Base-by-base conservation (phyloP, 2,888 invertebrate genomes). In the Leuctra nigra region DNA sequence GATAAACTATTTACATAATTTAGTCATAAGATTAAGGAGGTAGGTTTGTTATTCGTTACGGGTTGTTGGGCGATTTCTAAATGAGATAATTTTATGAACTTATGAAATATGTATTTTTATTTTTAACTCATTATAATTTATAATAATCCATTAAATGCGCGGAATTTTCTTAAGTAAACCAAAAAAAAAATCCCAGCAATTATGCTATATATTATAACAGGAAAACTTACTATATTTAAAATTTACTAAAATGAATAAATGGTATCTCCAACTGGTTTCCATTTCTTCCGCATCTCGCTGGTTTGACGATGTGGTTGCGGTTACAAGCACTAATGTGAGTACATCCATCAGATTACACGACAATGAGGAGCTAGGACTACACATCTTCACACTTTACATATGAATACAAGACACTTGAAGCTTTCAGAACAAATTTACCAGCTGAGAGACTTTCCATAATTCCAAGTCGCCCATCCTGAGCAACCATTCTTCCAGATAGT, bases 31-130 rank as follows among this genome's bases (percentile, higher is more conserved):
- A 47, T 47, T 47, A 47, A 47, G 25, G 13, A 47, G 14, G 47
- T 47, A 47, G 47, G 29, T 47, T 47, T 47, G 47, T 47, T 47
- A 47, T 25, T 47, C 47, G 47, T 47, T 29, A 47, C 25, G 47
- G 47, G 25, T 25, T 25, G 47, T 39, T 47, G 47, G 25, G 47
- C 47, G 47, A 47, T 47, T 47, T 25, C 25, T 3, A 47, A 47
- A 25, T 29, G 47, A 47, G 47, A 47, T 47, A 29, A 47, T 14
- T 47, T 47, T 47, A 24, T 47, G n/a, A 23, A 25, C 47, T 47
- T 47, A 47, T 47, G 47, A 47, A 47, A 47, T 47, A 47, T 47
- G 47, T 29, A 47, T 47, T 47, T n/a, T 47, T 47, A 47, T 47
- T 47, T 47, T 25, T 14, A 47, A 47, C 47, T 47, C 25, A 47